Evolutionary conservation across 2,113 vertebrate species (phyloP), one percentile per base, ranked within the genome.

Genomic region (Cacatua alba): DNA sequence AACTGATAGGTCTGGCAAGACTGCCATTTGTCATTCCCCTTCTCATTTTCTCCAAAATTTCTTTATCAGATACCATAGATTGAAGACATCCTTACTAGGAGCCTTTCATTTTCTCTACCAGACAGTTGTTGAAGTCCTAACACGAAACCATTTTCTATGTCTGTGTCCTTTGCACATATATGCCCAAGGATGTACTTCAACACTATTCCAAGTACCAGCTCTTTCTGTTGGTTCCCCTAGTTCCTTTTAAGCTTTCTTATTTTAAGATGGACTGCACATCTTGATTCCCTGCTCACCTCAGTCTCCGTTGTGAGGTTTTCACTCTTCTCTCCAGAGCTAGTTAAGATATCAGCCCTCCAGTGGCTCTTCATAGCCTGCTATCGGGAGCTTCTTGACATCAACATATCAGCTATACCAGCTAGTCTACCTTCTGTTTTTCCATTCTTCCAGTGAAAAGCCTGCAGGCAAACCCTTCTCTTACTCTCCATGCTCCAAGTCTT

Each of bases 351-450:
- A 85, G 20, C 13, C 35, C 25, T 79, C 71, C 51, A 53, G 37
- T 26, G 29, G 20, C 35, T 68, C 48, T 69, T 69, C 26, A 13
- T 10, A 91, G 6, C 24, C 31, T 79, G 21, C 31, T 92, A 17
- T 10, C 7, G 15, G 49, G 21, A 81, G 31, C 6, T 83, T 74
- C 74, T 35, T 84, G 60, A 83, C 29, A 20, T 20, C 24, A 91
- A 4, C 20, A 37, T 0, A 0, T 7, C 39, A 80, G 39, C 25
- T 67, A 31, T 0, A 0, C 7, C 35, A 82, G 24, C 25, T 67
- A 13, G 21, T 28, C 55, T 90, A 12, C 13, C 21, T 83, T 74
- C 71, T 74, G 14, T 29, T 77, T 90, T 86, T 67, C 55, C 33
- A n/a, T 43, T 88, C n/a, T 86, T 88, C 37, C 10, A 67, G n/a